phyloP scores from a whole-genome alignment of 1,140 invertebrate species.

The Mylabris phalerata region DNA sequence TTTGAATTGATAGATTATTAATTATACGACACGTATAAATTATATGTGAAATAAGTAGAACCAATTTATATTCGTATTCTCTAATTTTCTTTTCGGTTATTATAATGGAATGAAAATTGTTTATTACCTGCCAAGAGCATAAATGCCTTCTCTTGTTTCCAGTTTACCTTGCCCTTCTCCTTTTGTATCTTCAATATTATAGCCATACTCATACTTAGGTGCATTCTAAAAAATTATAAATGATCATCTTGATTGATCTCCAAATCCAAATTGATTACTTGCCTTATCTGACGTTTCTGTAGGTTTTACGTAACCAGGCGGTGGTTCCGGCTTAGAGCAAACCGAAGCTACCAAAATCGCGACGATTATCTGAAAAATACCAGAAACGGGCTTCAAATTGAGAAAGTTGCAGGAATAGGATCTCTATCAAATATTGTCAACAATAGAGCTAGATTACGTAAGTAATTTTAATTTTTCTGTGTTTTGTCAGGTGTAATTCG shows the following conservation, averaged over 20 bases:
- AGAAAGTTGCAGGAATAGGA: no score
- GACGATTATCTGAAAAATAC: constrained; percentile 21
- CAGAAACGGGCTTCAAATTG: no score
- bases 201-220: constrained; percentile 48
- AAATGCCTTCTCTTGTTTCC: constrained; percentile 47
- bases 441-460: no score
- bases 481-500: no score
- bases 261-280: constrained; percentile 20
- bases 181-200: constrained; percentile 43
- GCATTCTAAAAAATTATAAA: constrained; percentile 40
- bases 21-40: no score
- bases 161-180: constrained; percentile 50
- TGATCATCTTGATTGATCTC: not conserved
- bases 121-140: constrained; percentile 46
- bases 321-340: constrained; percentile 30
- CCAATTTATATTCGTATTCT: no score
- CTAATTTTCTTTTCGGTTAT: not conserved
- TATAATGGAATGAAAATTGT: not conserved
- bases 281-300: constrained; percentile 40
- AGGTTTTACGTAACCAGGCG: constrained; percentile 40
- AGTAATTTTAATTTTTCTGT: no score
- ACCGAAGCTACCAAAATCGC: constrained; percentile 20
- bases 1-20: no score
- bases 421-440: no score
- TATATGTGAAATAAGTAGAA: no score